Conservation (phyloP, 2,888 invertebrate genomes). For the Chaetogeoica ovagalla region DNA sequence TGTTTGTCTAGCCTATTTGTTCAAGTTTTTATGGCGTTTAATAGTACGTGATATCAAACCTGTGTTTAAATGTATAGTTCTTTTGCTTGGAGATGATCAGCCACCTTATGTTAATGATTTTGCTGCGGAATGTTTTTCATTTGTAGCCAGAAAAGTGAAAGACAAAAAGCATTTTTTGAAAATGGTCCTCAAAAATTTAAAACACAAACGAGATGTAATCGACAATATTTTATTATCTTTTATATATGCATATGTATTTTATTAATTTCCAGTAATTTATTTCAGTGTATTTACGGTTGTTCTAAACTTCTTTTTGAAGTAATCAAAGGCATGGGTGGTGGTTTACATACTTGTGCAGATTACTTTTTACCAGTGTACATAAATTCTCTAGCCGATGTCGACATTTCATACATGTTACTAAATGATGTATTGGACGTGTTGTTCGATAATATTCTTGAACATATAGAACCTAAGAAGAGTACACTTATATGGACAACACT, state of each 20-base stretch:
- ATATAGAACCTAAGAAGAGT: slow-evolving; percentile 68
- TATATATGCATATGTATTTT: slow-evolving; percentile 10
- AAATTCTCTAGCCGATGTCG: slow-evolving; percentile 64
- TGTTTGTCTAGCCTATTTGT: slow-evolving; percentile 82
- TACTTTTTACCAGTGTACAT: slow-evolving; percentile 72
- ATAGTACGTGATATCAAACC: slow-evolving; percentile 75
- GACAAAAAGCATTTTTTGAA: slow-evolving; percentile 76
- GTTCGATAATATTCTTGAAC: slow-evolving; percentile 67
- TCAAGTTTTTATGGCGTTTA: slow-evolving; percentile 84
- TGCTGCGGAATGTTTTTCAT: slow-evolving; percentile 95
- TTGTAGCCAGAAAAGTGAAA: slow-evolving; percentile 85
- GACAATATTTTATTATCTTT: neutral
- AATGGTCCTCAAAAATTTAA: slow-evolving; percentile 70
- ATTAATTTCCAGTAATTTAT: slow-evolving; percentile 57
- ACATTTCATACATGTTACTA: slow-evolving; percentile 64
- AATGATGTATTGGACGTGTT: slow-evolving; percentile 71
- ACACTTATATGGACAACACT: slow-evolving; percentile 69
- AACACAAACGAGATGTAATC: slow-evolving; percentile 71
- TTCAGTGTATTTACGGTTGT: slow-evolving; percentile 76
- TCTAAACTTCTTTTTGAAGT: slow-evolving; percentile 88
- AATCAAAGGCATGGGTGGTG: slow-evolving; percentile 77
- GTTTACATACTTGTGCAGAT: slow-evolving; percentile 83
- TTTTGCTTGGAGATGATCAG: slow-evolving; percentile 75
- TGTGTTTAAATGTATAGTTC: slow-evolving; percentile 73
- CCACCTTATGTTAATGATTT: slow-evolving; percentile 87